phyloP scores from a whole-genome alignment of 2,113 vertebrate genomes.

The Corythoichthys haematopterus region DNA sequence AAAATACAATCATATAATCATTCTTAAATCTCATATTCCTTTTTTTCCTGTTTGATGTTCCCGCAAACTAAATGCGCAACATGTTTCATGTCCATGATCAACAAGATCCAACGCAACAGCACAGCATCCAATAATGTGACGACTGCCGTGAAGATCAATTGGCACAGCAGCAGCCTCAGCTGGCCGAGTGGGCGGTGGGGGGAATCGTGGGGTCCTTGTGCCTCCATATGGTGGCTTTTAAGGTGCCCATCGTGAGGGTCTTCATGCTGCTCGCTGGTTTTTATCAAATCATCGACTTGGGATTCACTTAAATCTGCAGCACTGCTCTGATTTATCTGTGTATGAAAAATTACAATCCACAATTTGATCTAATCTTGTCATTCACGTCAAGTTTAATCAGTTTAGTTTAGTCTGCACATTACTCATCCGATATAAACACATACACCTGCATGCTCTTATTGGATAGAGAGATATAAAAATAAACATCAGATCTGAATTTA shows the following conservation, averaged over 20 bases:
- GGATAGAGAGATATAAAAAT: neutral
- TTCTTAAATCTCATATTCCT: neutral
- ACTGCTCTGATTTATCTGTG: neutral
- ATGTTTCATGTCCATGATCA: neutral
- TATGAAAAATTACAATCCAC: neutral
- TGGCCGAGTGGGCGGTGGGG: slow-evolving; percentile 31
- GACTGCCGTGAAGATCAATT: slow-evolving; percentile 35
- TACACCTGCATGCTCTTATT: no score
- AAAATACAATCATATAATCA: neutral
- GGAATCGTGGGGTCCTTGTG: neutral
- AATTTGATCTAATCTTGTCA: slow-evolving; percentile 13
- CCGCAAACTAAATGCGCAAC: neutral
- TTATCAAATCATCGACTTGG: slow-evolving; percentile 49
- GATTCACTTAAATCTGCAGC: slow-evolving; percentile 32
- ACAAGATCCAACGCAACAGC: neutral
- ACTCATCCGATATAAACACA: neutral
- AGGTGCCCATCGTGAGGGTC: slow-evolving; percentile 29
- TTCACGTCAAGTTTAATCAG: slow-evolving; percentile 51
- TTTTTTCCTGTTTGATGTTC: neutral
- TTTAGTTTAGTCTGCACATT: slow-evolving; percentile 30
- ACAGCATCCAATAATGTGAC: slow-evolving; percentile 5
- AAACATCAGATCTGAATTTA: neutral
- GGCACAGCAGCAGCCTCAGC: slow-evolving; percentile 41
- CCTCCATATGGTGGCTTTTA: slow-evolving; percentile 49
- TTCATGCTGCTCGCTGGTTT: slow-evolving; percentile 40